Evolutionary conservation across 2,888 invertebrate species (phyloP), one percentile per base, ranked within the genome.

Genomic region (Gandaritis pyraliata): DNA sequence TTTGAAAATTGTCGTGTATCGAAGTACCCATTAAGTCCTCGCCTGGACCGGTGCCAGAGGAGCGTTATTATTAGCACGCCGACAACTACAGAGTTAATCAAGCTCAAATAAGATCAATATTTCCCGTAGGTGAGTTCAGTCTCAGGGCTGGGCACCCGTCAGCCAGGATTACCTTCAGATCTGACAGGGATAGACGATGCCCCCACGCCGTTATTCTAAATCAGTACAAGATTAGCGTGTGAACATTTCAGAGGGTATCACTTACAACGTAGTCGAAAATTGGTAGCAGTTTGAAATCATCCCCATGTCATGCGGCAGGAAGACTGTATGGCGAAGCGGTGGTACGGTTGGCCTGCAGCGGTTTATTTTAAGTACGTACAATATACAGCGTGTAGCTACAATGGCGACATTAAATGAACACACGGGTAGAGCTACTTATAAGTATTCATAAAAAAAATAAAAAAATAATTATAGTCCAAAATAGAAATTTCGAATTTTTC

Each of bases 21-120:
- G 88, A 88, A 90, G 92, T 88, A 87, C 85, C 59, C 84, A 90
- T 90, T 90, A 90, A 89, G 87, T 82, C 88, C 87, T 85, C 88
- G 83, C 79, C 90, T 92, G 92, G 92, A 86, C 67, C 77, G 62
- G 73, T 90, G 92, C 92, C 92, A 91, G 88, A 80, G 81, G 78
- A 80, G 78, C 77, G 83, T 80, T 92, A 92, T 91, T 92, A 92
- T 91, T 92, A 92, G 90, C 87, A 78, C 87, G 81, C 83, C 86
- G 81, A 85, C 88, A 83, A 82, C 88, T 88, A 87, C 87, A 81
- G 88, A 88, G 89, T 89, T 91, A 90, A 92, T 92, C 91, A 90
- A 88, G 86, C 91, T 89, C 89, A 86, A 90, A 91, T 90, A 90
- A 90, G 89, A 91, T 91, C 91, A 86, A 92, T 92, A 91, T 86